Evolutionary conservation across 2,888 invertebrate species (phyloP).

Genomic region (Caradrina clavipalpis): DNA sequence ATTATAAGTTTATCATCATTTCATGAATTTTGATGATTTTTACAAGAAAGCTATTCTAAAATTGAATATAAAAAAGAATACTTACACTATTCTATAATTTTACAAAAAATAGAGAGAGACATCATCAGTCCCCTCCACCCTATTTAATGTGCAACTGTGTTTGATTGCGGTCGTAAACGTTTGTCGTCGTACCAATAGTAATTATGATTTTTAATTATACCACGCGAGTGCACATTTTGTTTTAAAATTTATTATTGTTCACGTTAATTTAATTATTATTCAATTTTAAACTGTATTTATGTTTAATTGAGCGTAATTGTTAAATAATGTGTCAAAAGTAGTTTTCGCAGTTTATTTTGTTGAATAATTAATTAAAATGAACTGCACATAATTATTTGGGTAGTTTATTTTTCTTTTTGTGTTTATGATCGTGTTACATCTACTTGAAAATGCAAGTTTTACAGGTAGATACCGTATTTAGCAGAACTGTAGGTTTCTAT

Average conservation of each 20-base stretch:
- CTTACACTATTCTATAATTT: background rate
- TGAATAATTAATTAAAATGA: constrained; percentile 20
- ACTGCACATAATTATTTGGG: background rate
- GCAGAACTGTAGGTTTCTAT: no score
- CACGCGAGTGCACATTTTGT: constrained; percentile 65
- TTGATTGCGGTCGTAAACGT: constrained; percentile 86
- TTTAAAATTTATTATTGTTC: constrained; percentile 67
- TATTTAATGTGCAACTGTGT: constrained; percentile 85
- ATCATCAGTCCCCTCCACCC: constrained; percentile 40
- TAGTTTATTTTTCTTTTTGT: background rate
- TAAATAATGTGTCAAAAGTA: constrained; percentile 57
- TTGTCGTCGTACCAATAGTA: constrained; percentile 73
- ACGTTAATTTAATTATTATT: constrained; percentile 65
- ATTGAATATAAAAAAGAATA: no score
- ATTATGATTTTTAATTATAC: constrained; percentile 84
- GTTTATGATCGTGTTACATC: no score
- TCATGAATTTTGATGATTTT: no score
- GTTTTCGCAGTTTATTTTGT: constrained; percentile 27
- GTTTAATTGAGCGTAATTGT: constrained; percentile 59
- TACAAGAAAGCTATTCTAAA: no score
- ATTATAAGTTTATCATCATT: no score
- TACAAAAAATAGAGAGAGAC: background rate
- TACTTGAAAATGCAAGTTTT: background rate
- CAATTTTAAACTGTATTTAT: constrained; percentile 63
- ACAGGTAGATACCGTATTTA: background rate